Conservation (phyloP, 53 echinoderm and acorn worm genomes). For the Paracentrotus lividus region DNA sequence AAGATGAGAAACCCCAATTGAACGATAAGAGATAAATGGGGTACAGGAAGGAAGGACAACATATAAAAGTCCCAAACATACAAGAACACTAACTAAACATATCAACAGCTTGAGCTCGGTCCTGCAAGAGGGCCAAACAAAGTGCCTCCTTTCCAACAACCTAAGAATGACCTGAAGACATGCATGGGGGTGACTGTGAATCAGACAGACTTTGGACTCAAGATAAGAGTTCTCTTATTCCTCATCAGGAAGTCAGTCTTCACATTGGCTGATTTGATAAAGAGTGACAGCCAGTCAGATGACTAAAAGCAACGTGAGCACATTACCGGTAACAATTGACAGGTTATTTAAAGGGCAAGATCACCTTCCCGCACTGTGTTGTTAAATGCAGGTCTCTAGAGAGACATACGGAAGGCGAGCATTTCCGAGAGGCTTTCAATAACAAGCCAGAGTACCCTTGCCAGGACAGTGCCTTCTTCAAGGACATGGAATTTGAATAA, state of each 20-base stretch:
- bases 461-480: too few species aligned
- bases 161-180: background rate
- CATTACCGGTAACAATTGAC: background rate
- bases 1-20: too few species aligned
- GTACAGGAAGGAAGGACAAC: background rate
- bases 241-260: constrained; percentile 25
- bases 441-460: too few species aligned
- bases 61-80: background rate
- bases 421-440: too few species aligned
- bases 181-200: background rate
- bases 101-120: background rate
- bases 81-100: background rate
- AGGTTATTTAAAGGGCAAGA: constrained; percentile 2
- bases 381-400: background rate
- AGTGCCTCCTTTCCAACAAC: background rate
- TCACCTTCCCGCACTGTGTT: background rate
- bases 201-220: constrained; percentile 24
- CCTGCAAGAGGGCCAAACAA: background rate
- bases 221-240: background rate
- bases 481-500: too few species aligned
- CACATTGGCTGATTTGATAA: constrained; percentile 41
- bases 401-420: too few species aligned
- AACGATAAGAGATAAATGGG: background rate
- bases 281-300: constrained; percentile 35
- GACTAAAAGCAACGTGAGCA: constrained; percentile 17